Evolutionary conservation across 2,888 invertebrate species (phyloP).

Genomic region (Melolontha melolontha): DNA sequence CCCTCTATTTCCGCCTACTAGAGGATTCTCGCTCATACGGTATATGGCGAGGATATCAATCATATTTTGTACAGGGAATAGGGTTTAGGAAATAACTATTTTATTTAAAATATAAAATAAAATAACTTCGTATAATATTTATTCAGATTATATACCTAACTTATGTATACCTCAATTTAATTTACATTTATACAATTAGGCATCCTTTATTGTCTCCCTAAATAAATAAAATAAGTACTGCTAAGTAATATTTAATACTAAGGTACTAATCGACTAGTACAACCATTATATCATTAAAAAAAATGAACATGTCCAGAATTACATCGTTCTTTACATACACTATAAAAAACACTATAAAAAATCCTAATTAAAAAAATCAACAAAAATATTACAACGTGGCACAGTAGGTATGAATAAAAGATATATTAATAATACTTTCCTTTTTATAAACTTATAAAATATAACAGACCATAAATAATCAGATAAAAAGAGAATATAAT

Average conservation of each 20-base stretch:
- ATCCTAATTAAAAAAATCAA: slow-evolving; percentile 27
- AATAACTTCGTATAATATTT: too few relatives aligned
- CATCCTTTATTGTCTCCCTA: background rate
- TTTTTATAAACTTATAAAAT: slow-evolving; percentile 28
- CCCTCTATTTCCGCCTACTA: too few relatives aligned
- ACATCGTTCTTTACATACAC: slow-evolving; percentile 20
- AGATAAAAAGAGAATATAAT: too few relatives aligned
- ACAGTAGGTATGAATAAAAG: slow-evolving; percentile 38
- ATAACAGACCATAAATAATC: background rate
- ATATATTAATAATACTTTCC: slow-evolving; percentile 24
- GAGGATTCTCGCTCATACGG: too few relatives aligned
- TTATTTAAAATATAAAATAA: too few relatives aligned
- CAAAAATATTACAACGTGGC: slow-evolving; percentile 39
- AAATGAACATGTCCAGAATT: background rate
- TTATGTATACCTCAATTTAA: too few relatives aligned
- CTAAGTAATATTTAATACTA: slow-evolving; percentile 7
- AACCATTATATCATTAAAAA: slow-evolving; percentile 25
- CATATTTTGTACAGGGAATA: too few relatives aligned
- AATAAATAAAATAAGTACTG: slow-evolving; percentile 13
- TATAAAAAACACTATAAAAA: too few relatives aligned
- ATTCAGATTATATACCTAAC: too few relatives aligned
- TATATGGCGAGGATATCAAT: too few relatives aligned
- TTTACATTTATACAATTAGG: too few relatives aligned
- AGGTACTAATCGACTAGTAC: slow-evolving; percentile 38
- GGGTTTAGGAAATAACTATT: too few relatives aligned